Base-by-base conservation (phyloP, 1,140 invertebrate genomes). In the Drosophila nasuta region DNA sequence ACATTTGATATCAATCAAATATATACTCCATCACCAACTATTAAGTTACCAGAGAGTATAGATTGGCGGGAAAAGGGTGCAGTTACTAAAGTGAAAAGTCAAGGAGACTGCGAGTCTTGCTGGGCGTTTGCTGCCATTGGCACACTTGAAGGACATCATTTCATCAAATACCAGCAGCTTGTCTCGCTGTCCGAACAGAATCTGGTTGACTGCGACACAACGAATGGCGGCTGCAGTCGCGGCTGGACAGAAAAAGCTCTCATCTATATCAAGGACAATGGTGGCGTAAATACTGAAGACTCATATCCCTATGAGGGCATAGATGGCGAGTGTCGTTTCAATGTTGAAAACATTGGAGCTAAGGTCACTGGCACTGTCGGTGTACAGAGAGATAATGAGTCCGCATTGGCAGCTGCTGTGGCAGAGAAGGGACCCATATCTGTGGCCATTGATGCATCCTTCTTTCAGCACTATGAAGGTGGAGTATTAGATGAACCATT, bases 61-160 rank as follows among this genome's bases (percentile, higher is more conserved):
- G 60, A 64, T 64, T 64, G 60, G 60, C 60, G 60, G 6, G 7
- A 15, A 10, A 38, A 41, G 5, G 60, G 60, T 1, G 60, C 60
- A n/a, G 60, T 64, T 5, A 52, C 60, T 0, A 11, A 6, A 7
- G 48, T 64, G 2, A 64, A 64, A 48, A 96, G 98, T 93, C 98
- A 99, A 94, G 96, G 73, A 0, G 20, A 4, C 81, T 99, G 98
- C 93, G 97, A 97, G 38, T 97, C 97, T 1, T 98, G 97, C 93
- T 99, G 97, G 97, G 95, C 97, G 69, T 98, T 99, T 93, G 96
- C 96, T 73, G 93, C 96, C 1, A 98, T 97, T 77, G 98, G 95
- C 1, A 94, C 96, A 0, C 91, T 97, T 45, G 96, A 97, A 93
- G 96, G 96, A 10, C 96, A 96, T 81, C 92, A 95, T 66, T 94